phyloP scores from a whole-genome alignment of 2,888 invertebrate genomes.

The Campoplex capitator region DNA sequence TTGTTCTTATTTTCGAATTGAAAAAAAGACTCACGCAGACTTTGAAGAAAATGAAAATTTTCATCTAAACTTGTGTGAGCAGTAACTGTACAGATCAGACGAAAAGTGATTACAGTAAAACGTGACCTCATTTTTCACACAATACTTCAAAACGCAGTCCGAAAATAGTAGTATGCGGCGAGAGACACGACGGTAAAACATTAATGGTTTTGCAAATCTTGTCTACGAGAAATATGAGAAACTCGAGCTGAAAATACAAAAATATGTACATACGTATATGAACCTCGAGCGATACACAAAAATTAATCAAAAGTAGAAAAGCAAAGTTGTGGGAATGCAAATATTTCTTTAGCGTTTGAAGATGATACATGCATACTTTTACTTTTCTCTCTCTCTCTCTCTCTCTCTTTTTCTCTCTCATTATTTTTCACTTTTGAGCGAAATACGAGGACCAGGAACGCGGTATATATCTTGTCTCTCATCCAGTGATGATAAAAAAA shows the following conservation, averaged over 20 bases:
- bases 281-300: background rate
- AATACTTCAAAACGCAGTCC: no score
- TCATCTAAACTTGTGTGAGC: background rate
- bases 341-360: slow-evolving; percentile 32
- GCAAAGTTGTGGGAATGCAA: slow-evolving; percentile 20
- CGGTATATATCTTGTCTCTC: slow-evolving; percentile 13
- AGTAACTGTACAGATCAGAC: background rate
- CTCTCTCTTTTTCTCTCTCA: slow-evolving; percentile 1
- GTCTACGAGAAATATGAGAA: background rate
- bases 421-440: slow-evolving; percentile 49
- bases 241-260: background rate
- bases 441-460: slow-evolving; percentile 24
- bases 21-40: background rate
- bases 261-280: slow-evolving; percentile 2
- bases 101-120: background rate
- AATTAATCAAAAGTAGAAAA: slow-evolving; percentile 5
- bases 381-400: background rate
- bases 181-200: no score
- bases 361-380: slow-evolving; percentile 3
- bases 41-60: background rate
- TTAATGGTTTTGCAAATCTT: background rate
- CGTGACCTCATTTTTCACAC: background rate
- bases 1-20: background rate
- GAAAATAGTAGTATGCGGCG: no score
- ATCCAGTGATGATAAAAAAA: slow-evolving; percentile 26